Percentiles rank a stretch among this genome's conserved stretches.
phyloP scores from a whole-genome alignment of 2,888 invertebrate species.

The Iphiclides podalirius region DNA sequence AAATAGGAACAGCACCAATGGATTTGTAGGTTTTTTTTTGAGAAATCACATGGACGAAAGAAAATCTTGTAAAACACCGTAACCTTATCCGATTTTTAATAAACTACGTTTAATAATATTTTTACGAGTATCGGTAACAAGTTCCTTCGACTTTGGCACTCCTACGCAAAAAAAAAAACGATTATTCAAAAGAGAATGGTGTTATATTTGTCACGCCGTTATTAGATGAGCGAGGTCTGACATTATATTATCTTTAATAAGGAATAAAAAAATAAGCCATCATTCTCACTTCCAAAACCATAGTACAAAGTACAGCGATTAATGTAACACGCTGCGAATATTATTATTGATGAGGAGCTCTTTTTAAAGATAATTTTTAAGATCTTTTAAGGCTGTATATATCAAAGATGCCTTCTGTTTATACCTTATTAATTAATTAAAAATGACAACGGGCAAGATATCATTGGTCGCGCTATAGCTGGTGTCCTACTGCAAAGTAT shows the following conservation, averaged over 20 bases:
- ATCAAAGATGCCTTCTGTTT: neutral
- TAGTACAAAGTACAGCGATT: no score
- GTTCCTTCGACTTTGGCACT: constrained; percentile 17
- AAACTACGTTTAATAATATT: constrained; percentile 36
- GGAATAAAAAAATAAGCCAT: no score
- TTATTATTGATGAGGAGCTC: no score
- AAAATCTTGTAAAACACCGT: constrained; percentile 1
- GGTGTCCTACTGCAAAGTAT: constrained; percentile 31
- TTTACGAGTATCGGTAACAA: constrained; percentile 34
- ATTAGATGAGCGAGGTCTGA: no score
- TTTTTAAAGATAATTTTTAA: no score
- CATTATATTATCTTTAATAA: no score
- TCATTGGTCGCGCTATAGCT: constrained; percentile 66
- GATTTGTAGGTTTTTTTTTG: constrained; percentile 12
- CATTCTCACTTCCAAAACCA: no score
- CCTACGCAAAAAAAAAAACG: constrained; percentile 2
- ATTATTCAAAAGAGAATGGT: no score
- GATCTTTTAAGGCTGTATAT: no score
- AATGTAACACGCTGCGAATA: no score
- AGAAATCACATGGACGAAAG: constrained; percentile 12
- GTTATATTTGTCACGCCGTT: no score
- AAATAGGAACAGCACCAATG: constrained; percentile 34
- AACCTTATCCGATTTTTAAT: constrained; percentile 25
- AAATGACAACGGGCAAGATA: constrained; percentile 53
- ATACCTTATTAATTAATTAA: constrained; percentile 2